phyloP scores from a whole-genome alignment of 2,888 invertebrate species.

The Chalcosyrphus nemorum region DNA sequence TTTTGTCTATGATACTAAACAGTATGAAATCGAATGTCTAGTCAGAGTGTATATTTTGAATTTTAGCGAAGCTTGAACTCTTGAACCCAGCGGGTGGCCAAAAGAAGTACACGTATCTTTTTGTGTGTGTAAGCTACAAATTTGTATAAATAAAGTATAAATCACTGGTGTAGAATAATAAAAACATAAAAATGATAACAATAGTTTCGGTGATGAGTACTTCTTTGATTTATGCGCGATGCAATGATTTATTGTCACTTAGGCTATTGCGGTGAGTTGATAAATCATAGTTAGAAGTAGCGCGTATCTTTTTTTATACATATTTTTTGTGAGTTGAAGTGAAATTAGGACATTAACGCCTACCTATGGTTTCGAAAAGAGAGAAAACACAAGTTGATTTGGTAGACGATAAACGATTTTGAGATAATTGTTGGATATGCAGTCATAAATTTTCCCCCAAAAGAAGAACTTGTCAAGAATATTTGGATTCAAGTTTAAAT shows the following conservation, averaged over 20 bases:
- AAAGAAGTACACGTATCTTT: constrained; percentile 33
- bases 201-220: constrained; percentile 59
- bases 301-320: constrained; percentile 16
- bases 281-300: constrained; percentile 57
- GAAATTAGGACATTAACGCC: constrained; percentile 58
- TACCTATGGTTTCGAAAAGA: not conserved
- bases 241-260: constrained; percentile 42
- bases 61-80: constrained; percentile 48
- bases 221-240: constrained; percentile 54
- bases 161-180: constrained; percentile 41
- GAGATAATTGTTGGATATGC: not conserved
- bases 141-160: constrained; percentile 69
- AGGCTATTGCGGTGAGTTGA: constrained; percentile 22
- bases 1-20: not conserved
- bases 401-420: not conserved
- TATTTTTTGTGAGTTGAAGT: not conserved
- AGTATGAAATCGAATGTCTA: not conserved
- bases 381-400: not conserved
- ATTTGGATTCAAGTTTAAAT: constrained; percentile 21
- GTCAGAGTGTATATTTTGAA: constrained; percentile 6
- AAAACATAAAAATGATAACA: constrained; percentile 50
- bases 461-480: not conserved
- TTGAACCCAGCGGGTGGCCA: constrained; percentile 56
- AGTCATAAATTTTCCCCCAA: constrained; percentile 26
- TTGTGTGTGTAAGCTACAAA: constrained; percentile 15